Evolutionary conservation across 2,888 invertebrate species (phyloP), one percentile per base, ranked within the genome.

Genomic region (Leptogaster cylindrica): DNA sequence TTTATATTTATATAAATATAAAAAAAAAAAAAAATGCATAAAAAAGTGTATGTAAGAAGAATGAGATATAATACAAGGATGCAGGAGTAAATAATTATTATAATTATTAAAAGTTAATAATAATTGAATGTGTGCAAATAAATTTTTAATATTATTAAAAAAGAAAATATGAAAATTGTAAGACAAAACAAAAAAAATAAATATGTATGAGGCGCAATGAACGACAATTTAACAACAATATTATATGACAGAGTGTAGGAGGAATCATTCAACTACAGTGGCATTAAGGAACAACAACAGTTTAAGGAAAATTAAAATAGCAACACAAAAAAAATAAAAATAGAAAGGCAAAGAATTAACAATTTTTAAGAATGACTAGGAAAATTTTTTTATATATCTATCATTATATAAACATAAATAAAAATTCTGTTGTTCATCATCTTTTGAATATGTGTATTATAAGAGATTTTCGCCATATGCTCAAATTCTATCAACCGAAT

Each of bases 1-100:
- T 61, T 61, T 61, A 61, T 61, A 44, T 61, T 61, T 61, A 61
- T 61, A 61, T 61, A 61, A 61, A 61, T 61, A 61, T 61, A 61
- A 61, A 61, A 61, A 61, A 44, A 50, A 39, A 39, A 10, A 41
- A 41, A 41, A 48, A n/a, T 48, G 27, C 23, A 20, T 39, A 41
- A 61, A 39, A 58, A 58, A 20, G 44, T 61, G 61, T 61, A 61
- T 61, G 61, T 61, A 61, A 44, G 31, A 52, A 58, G 41, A 58
- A 25, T 16, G 10, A 23, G 16, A 10, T 28, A 27, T 28, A 12
- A 12, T 16, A 51, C 27, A 25, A 27, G 25, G 28, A 16, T 28
- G 28, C 61, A 28, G 44, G 28, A 18, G 27, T 44, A 28, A 44
- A 61, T 61, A 61, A 61, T 61, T 61, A 61, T 61, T 44, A 61